A percentile compares a stretch with the other conserved stretches of the same genome.
These are phyloP conservation scores for Cephalopholis sonnerati DNA, from an alignment of 2,113 vertebrate species.

Conservation along the genomic window DNA sequence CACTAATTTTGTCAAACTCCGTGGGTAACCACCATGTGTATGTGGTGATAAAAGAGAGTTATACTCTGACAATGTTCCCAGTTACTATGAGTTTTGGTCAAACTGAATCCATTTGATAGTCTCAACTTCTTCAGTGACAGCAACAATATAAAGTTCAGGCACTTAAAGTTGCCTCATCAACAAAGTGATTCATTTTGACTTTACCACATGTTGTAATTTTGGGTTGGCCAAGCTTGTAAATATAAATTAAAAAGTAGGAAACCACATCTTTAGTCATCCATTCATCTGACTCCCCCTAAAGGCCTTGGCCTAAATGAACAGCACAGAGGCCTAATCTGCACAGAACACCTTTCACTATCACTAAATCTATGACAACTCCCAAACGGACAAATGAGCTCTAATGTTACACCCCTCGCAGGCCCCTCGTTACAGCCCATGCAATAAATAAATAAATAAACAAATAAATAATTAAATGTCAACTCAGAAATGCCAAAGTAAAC, in stretches of 20 bases:
- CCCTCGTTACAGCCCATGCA: not conserved
- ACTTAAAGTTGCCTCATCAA: not conserved
- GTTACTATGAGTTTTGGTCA: not conserved
- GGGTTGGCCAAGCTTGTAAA: not conserved
- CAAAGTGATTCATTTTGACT: slow-evolving; percentile 12
- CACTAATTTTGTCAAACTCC: slow-evolving; percentile 21
- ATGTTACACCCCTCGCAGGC: slow-evolving; percentile 31
- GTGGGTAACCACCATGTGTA: not conserved
- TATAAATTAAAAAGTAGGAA: not conserved
- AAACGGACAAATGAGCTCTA: slow-evolving; percentile 59
- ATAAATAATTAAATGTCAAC: not conserved
- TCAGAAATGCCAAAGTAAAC: not conserved
- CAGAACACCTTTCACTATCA: slow-evolving; percentile 69
- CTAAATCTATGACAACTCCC: slow-evolving; percentile 72
- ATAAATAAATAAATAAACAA: not conserved
- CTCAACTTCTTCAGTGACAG: not conserved
- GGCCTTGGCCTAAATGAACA: not conserved
- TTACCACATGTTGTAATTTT: slow-evolving; percentile 33
- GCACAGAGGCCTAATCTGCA: slow-evolving; percentile 63
- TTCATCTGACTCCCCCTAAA: slow-evolving; percentile 5
- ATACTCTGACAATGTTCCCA: not conserved
- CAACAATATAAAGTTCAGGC: not conserved
- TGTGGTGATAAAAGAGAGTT: not conserved
- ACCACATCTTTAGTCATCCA: slow-evolving; percentile 7
- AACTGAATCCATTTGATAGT: not conserved